Conservation (phyloP, 1,140 invertebrate species). For the Nixonia krombeini region DNA sequence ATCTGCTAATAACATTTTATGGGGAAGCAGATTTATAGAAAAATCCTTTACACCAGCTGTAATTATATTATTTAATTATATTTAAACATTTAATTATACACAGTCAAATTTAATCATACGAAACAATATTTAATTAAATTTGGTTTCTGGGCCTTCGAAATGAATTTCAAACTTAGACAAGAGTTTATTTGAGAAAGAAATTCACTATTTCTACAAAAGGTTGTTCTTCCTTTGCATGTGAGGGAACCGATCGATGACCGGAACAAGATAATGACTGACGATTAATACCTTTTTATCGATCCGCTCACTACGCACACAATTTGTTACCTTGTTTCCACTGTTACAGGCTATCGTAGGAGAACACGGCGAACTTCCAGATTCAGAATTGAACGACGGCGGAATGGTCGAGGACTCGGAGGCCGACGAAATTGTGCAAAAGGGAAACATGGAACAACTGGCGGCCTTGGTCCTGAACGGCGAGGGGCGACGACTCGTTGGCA, state of each 20-base stretch:
- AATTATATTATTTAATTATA: too few relatives aligned
- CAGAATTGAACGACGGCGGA: conserved; percentile 52
- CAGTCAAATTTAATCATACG: too few relatives aligned
- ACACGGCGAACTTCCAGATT: conserved; percentile 53
- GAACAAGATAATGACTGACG: conserved; percentile 41
- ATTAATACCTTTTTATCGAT: conserved; percentile 60
- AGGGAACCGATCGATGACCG: conserved; percentile 51
- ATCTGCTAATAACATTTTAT: too few relatives aligned
- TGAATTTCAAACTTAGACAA: too few relatives aligned
- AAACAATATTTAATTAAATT: too few relatives aligned
- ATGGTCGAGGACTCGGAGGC: conserved; percentile 73
- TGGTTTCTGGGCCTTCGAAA: too few relatives aligned
- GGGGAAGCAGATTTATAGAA: too few relatives aligned
- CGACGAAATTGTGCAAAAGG: conserved; percentile 77
- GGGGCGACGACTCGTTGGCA: conserved; percentile 82
- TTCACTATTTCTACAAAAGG: too few relatives aligned
- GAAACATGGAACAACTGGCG: conserved; percentile 92
- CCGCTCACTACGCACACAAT: conserved; percentile 45
- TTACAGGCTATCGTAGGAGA: conserved; percentile 59
- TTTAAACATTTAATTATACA: too few relatives aligned
- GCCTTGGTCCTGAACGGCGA: conserved; percentile 88
- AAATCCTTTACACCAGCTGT: too few relatives aligned
- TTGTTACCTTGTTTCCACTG: conserved; percentile 35
- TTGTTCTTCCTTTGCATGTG: not conserved
- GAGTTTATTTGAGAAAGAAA: too few relatives aligned